Conservation (phyloP, 1,140 invertebrate genomes). For the Caerostris darwini region DNA sequence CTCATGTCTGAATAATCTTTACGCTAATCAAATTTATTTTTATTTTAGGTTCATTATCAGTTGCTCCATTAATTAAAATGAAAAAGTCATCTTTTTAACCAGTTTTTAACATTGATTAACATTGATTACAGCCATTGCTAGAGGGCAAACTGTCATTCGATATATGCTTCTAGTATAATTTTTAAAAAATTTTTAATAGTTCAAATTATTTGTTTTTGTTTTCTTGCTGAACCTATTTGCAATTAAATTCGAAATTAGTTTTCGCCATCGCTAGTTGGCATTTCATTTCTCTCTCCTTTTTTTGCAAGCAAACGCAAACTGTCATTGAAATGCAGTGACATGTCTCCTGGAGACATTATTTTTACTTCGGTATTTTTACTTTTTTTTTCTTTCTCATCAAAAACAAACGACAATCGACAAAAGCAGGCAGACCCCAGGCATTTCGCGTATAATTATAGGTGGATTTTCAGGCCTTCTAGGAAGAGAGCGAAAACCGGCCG, state of each 20-base stretch:
- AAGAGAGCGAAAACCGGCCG: constrained; percentile 13
- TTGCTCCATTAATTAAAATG: too few species aligned
- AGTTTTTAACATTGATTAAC: too few species aligned
- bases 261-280: neutral
- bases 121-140: too few species aligned
- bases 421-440: neutral
- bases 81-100: too few species aligned
- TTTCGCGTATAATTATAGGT: constrained; percentile 39
- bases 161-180: too few species aligned
- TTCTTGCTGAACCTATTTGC: neutral
- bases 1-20: too few species aligned
- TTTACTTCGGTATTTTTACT: neutral
- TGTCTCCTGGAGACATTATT: neutral
- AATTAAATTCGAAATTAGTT: neutral
- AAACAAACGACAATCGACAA: constrained; percentile 2
- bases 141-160: too few species aligned
- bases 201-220: too few species aligned
- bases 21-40: too few species aligned
- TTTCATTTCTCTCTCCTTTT: neutral
- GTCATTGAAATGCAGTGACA: constrained; percentile 20
- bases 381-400: neutral
- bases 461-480: constrained; percentile 37
- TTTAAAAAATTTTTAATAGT: too few species aligned
- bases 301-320: neutral
- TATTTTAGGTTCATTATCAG: too few species aligned